These are phyloP conservation scores for Strigamia crassipes DNA, from an alignment of 2,888 invertebrate species.

Conservation along the genomic window DNA sequence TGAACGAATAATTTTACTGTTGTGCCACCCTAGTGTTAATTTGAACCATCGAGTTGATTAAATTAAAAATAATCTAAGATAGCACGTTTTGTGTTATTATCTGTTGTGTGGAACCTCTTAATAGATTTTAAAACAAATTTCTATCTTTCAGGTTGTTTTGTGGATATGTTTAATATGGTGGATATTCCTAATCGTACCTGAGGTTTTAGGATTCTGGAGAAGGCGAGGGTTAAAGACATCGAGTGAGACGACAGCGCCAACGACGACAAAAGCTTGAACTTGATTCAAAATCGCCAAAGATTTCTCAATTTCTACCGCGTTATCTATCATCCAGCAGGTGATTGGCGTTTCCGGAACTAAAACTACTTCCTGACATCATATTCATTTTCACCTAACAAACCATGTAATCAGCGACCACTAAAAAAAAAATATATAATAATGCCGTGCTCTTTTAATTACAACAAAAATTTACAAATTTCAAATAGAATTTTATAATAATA, in stretches of 20 bases:
- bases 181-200: constrained; percentile 14
- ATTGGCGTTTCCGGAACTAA: too few species aligned
- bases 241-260: not conserved
- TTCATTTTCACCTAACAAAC: not conserved
- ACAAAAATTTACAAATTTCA: constrained; percentile 34
- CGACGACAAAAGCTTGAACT: not conserved
- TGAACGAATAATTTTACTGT: too few species aligned
- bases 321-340: not conserved
- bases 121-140: not conserved
- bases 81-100: too few species aligned
- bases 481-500: not conserved
- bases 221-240: not conserved
- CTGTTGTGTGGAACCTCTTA: too few species aligned
- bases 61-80: too few species aligned
- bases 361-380: too few species aligned
- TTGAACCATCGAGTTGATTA: too few species aligned
- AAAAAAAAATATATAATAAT: not conserved
- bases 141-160: not conserved
- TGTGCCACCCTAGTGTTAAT: too few species aligned
- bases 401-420: not conserved
- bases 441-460: constrained; percentile 31
- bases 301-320: not conserved
- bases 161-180: constrained; percentile 33
- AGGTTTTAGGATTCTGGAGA: constrained; percentile 1
- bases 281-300: not conserved